Conservation (phyloP, 2,888 invertebrate species). For the Andrena dorsata region DNA sequence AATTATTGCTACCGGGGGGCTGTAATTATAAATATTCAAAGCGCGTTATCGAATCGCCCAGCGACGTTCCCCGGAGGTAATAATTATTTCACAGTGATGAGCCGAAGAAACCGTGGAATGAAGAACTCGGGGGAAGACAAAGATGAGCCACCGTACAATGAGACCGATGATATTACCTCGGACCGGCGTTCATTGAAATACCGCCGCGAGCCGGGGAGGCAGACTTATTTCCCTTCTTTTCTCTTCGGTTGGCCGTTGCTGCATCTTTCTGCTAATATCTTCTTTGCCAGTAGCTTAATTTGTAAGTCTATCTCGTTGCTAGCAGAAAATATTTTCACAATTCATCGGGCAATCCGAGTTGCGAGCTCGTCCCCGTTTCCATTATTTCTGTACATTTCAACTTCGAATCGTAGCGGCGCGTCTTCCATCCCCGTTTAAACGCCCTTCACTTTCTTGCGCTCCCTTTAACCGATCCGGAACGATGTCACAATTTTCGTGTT, state of each 20-base stretch:
- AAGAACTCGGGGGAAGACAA: conserved; percentile 29
- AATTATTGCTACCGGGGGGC: conserved; percentile 1
- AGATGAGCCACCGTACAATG: conserved; percentile 31
- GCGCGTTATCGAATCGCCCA: conserved; percentile 21
- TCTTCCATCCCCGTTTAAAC: background rate
- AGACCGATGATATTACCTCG: conserved; percentile 62
- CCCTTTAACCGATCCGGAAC: background rate
- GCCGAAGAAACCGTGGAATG: conserved; percentile 16
- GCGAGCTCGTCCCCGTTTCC: background rate
- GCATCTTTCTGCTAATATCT: conserved; percentile 43
- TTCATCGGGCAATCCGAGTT: conserved; percentile 24
- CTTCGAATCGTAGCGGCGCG: background rate
- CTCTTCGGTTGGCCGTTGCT: conserved; percentile 14
- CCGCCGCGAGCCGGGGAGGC: conserved; percentile 22
- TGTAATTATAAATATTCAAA: conserved; percentile 49
- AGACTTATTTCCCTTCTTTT: conserved; percentile 55
- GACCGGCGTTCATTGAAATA: conserved; percentile 61
- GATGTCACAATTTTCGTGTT: conserved; percentile 32
- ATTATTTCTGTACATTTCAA: conserved; percentile 7
- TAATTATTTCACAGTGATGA: conserved; percentile 49
- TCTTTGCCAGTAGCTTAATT: conserved; percentile 52
- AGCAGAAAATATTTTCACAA: conserved; percentile 32
- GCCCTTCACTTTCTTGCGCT: background rate
- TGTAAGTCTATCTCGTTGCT: conserved; percentile 49
- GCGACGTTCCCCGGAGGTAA: conserved; percentile 10